Conservation (phyloP, 2,888 invertebrate species). For the Eupithecia vulgata region DNA sequence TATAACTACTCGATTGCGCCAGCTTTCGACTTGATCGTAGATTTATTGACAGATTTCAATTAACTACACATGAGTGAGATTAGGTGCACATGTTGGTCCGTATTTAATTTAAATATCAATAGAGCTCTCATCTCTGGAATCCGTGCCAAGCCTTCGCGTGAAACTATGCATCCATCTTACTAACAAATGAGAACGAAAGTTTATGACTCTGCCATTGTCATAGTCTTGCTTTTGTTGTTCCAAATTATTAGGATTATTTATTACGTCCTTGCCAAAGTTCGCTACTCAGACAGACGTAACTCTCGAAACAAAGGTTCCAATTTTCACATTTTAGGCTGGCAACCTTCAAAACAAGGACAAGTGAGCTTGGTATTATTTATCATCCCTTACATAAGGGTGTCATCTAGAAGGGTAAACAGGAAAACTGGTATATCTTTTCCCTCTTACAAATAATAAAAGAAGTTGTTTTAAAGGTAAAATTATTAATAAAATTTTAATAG, state of each 20-base stretch:
- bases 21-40: not conserved
- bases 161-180: conserved; percentile 31
- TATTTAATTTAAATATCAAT: not conserved
- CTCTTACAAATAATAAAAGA: conserved; percentile 40
- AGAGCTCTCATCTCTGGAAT: not conserved
- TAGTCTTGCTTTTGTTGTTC: conserved; percentile 34
- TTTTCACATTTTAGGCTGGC: conserved; percentile 32
- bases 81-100: not conserved
- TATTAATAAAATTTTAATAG: conserved; percentile 43
- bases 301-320: conserved; percentile 34
- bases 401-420: conserved; percentile 46
- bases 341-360: conserved; percentile 44
- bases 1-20: not conserved
- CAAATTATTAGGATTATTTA: conserved; percentile 36
- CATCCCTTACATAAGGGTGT: conserved; percentile 39
- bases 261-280: conserved; percentile 35
- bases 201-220: conserved; percentile 23
- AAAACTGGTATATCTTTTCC: conserved; percentile 43
- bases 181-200: conserved; percentile 30
- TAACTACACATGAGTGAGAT: not conserved
- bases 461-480: conserved; percentile 41
- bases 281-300: conserved; percentile 26
- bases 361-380: conserved; percentile 39
- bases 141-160: conserved; percentile 4
- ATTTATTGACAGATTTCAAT: not conserved